A percentile compares a stretch with the other conserved stretches of the same genome.
Conservation (phyloP, 37 sponge, comb jelly and placozoan species). For the Cliona cf. orientalis region DNA sequence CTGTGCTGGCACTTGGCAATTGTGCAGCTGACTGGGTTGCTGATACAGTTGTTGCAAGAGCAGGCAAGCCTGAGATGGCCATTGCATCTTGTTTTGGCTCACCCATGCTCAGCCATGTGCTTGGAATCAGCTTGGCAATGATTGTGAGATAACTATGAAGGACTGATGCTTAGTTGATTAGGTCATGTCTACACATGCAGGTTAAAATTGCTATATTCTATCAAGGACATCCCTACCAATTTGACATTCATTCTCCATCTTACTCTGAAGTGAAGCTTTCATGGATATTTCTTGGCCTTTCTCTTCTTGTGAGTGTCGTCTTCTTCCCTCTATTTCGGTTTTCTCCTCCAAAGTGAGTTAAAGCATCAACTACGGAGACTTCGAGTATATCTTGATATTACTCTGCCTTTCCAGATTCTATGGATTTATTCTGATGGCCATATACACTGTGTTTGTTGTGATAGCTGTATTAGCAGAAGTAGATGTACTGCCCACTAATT, state of each 20-base stretch:
- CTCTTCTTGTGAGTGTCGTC: conserved; percentile 46
- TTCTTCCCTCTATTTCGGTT: conserved; percentile 83
- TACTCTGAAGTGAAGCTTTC: conserved; percentile 79
- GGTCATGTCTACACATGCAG: conserved; percentile 33
- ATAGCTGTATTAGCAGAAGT: conserved; percentile 58
- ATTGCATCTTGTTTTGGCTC: conserved; percentile 94
- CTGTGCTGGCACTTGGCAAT: conserved; percentile 91
- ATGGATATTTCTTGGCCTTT: conserved; percentile 86
- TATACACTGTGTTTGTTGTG: conserved; percentile 63
- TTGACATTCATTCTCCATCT: conserved; percentile 52
- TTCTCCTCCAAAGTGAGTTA: conserved; percentile 77
- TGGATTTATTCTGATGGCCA: conserved; percentile 46
- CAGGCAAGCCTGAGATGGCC: conserved; percentile 89
- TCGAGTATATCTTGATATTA: neutral
- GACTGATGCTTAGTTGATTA: neutral
- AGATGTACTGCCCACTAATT: conserved; percentile 30
- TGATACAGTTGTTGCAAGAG: conserved; percentile 86
- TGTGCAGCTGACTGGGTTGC: conserved; percentile 94
- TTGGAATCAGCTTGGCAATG: conserved; percentile 88
- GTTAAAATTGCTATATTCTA: conserved; percentile 62
- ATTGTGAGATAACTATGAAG: conserved; percentile 58
- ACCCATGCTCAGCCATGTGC: conserved; percentile 86
- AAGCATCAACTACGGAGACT: neutral
- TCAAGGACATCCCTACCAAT: conserved; percentile 57
- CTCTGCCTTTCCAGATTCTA: conserved; percentile 37